phyloP scores from a whole-genome alignment of 2,113 vertebrate genomes.

The Shinisaurus crocodilurus region DNA sequence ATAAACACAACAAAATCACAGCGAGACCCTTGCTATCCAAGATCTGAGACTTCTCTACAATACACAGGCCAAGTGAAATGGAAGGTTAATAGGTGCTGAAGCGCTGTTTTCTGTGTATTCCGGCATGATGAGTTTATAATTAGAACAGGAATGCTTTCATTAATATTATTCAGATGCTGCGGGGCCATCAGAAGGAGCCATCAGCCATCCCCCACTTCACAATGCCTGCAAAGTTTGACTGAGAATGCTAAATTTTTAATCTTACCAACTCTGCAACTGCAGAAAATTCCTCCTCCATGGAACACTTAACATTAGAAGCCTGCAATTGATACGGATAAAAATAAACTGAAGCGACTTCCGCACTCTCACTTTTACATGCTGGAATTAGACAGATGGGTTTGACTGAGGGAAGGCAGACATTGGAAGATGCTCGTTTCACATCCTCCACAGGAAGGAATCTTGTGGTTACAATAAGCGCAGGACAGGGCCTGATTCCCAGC shows the following conservation, averaged over 20 bases:
- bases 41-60: not conserved
- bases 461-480: fast-evolving
- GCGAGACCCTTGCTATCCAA: not conserved
- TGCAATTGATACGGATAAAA: slow-evolving; percentile 65
- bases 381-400: slow-evolving; percentile 1
- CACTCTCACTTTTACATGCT: not conserved
- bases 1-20: not conserved
- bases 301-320: slow-evolving; percentile 57
- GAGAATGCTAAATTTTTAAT: slow-evolving; percentile 38
- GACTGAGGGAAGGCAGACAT: slow-evolving; percentile 18
- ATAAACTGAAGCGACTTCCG: slow-evolving; percentile 48
- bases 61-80: fast-evolving
- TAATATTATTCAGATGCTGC: slow-evolving; percentile 31
- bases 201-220: not conserved
- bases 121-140: not conserved
- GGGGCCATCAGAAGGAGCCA: slow-evolving; percentile 46
- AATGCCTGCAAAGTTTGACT: slow-evolving; percentile 40
- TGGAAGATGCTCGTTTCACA: fast-evolving
- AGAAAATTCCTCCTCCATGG: slow-evolving; percentile 63
- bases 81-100: not conserved
- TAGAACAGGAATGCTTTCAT: slow-evolving; percentile 32
- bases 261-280: slow-evolving; percentile 52
- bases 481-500: fast-evolving
- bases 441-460: not conserved
- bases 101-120: not conserved